Conservation (phyloP, 2,888 invertebrate species). For the Catocala nupta region DNA sequence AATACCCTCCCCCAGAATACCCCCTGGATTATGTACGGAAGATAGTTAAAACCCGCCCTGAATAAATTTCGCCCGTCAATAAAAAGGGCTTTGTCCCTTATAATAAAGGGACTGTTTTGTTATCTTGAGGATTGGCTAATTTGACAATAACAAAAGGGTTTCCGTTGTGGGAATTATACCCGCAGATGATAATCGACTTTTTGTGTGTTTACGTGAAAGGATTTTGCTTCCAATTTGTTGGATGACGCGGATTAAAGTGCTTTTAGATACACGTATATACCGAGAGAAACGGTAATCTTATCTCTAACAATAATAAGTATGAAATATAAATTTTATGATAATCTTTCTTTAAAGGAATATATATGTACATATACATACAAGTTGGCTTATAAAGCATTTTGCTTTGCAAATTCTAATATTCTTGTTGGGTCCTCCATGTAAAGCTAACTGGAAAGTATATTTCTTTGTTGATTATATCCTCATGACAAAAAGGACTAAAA, state of each 20-base stretch:
- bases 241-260: background rate
- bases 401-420: too few species aligned
- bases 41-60: slow-evolving; percentile 84
- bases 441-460: too few species aligned
- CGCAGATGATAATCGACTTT: slow-evolving; percentile 81
- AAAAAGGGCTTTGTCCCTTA: slow-evolving; percentile 82
- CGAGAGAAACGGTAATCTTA: background rate
- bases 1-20: slow-evolving; percentile 45
- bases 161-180: slow-evolving; percentile 78
- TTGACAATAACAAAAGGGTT: slow-evolving; percentile 86
- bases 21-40: slow-evolving; percentile 77
- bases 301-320: background rate
- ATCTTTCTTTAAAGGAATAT: too few species aligned
- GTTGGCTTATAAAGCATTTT: too few species aligned
- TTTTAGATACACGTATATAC: background rate
- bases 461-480: too few species aligned
- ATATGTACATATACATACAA: too few species aligned
- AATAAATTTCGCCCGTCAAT: slow-evolving; percentile 84
- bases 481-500: too few species aligned
- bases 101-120: slow-evolving; percentile 83
- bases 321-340: too few species aligned
- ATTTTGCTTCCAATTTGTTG: slow-evolving; percentile 64
- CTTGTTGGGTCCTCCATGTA: too few species aligned
- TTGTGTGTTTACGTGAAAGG: slow-evolving; percentile 64
- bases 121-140: slow-evolving; percentile 88